These are phyloP conservation scores for Alca torda DNA, from an alignment of 2,797 vertebrate species.

Conservation along the genomic window DNA sequence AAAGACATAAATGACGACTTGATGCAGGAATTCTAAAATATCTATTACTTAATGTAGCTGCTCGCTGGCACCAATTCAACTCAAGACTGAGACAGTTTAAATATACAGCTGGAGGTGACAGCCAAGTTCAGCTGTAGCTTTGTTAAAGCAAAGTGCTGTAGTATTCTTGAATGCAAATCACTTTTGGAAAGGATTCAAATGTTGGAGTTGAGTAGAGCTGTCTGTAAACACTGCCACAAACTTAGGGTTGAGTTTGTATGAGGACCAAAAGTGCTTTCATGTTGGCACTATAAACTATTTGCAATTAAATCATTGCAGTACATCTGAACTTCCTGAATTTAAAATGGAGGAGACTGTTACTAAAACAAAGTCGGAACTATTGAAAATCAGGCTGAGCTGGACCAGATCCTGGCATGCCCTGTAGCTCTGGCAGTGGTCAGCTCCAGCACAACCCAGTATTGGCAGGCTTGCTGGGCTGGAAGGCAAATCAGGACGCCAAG, in stretches of 20 bases:
- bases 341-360: not conserved
- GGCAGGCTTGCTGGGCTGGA: not conserved
- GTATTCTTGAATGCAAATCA: not conserved
- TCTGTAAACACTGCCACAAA: not conserved
- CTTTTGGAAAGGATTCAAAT: not conserved
- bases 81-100: not conserved
- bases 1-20: not conserved
- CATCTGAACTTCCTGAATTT: not conserved
- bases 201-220: not conserved
- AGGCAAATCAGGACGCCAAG: not conserved
- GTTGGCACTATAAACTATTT: not conserved
- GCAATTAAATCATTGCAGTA: not conserved
- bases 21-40: not conserved
- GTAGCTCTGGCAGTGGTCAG: not conserved
- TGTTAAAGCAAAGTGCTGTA: not conserved
- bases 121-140: not conserved
- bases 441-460: not conserved
- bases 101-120: not conserved
- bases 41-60: not conserved
- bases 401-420: not conserved
- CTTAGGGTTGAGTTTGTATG: not conserved
- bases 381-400: not conserved
- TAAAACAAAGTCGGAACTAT: not conserved
- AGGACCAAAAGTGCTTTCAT: not conserved
- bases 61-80: not conserved